Conservation (phyloP, 2,888 invertebrate genomes). For the Clostera curtula region DNA sequence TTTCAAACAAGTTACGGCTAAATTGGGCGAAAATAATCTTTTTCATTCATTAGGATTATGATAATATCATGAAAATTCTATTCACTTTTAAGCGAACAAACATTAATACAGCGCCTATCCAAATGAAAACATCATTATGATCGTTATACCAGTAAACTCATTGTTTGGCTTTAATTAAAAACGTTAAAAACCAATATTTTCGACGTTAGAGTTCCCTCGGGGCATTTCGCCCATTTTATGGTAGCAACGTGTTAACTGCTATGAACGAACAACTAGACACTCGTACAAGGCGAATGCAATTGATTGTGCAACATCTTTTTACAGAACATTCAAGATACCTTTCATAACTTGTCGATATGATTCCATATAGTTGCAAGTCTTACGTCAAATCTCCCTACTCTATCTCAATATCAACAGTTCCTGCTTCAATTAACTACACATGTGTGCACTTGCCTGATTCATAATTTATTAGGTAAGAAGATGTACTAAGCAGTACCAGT, state of each 20-base stretch:
- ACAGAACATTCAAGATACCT: conserved; percentile 2
- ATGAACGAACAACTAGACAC: conserved; percentile 19
- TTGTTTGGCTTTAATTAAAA: conserved; percentile 19
- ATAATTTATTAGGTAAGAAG: too few species aligned
- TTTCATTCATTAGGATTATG: too few species aligned
- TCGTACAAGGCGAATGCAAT: conserved; percentile 9
- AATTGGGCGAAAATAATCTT: too few species aligned
- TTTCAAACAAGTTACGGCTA: too few species aligned
- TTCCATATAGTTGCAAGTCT: not conserved
- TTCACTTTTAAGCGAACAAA: not conserved
- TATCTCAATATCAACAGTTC: too few species aligned
- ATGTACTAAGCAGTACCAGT: too few species aligned
- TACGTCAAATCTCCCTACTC: too few species aligned
- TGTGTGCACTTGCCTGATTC: too few species aligned
- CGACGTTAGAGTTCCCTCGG: conserved; percentile 12
- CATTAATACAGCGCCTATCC: not conserved
- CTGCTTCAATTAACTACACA: too few species aligned
- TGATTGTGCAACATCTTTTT: conserved; percentile 10
- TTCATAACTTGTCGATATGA: not conserved
- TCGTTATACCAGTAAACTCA: conserved; percentile 6
- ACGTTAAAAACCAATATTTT: conserved; percentile 6
- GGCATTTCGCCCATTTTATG: conserved; percentile 23
- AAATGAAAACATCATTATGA: conserved; percentile 1
- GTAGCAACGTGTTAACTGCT: conserved; percentile 23
- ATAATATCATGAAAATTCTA: too few species aligned